Conservation (phyloP, 2,113 vertebrate genomes). For the human region GRCh38 chr6:91879001-91879500, state of each 20-base stretch:
- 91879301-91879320: constrained; percentile 24
- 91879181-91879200: constrained; percentile 23
- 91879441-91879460: not conserved
- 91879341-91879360: constrained; percentile 15
- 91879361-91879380: constrained; percentile 41
- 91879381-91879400: constrained; percentile 40
- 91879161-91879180: not conserved
- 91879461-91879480: not conserved
- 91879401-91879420: not conserved
- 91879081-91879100: not conserved
- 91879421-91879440: not conserved
- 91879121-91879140: not conserved
- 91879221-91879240: constrained; percentile 64
- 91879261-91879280: constrained; percentile 58
- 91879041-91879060: not conserved
- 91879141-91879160: not conserved
- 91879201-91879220: constrained; percentile 43
- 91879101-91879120: not conserved
- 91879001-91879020: not conserved
- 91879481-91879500: constrained; percentile 43
- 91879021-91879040: not conserved
- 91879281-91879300: constrained; percentile 40
- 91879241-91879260: constrained; percentile 65
- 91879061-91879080: not conserved
- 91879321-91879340: constrained; percentile 30